phyloP scores from a whole-genome alignment of 2,113 vertebrate genomes.

The Clarias magur region DNA sequence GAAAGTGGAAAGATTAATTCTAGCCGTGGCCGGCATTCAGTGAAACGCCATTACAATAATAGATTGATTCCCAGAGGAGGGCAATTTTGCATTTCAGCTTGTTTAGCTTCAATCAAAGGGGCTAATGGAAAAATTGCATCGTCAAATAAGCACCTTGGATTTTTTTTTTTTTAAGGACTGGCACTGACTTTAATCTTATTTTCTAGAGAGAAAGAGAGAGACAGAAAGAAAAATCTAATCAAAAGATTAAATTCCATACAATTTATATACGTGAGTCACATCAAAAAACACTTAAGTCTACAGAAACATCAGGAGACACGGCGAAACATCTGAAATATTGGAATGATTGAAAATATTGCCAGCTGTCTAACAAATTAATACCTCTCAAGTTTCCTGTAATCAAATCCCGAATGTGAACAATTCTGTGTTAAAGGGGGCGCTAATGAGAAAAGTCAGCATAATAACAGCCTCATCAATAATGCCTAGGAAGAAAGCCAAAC shows the following conservation, averaged over 20 bases:
- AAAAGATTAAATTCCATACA: conserved; percentile 62
- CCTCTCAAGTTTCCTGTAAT: conserved; percentile 6
- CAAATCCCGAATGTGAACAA: neutral
- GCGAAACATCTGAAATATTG: conserved; percentile 49
- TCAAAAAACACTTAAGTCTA: conserved; percentile 18
- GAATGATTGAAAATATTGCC: conserved; percentile 37
- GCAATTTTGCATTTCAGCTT: conserved; percentile 55
- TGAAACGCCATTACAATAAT: conserved; percentile 54
- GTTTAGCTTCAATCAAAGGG: conserved; percentile 52
- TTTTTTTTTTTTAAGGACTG: conserved; percentile 49
- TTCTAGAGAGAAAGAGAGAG: conserved; percentile 61
- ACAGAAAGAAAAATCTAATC: conserved; percentile 51
- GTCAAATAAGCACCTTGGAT: conserved; percentile 22
- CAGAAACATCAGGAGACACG: conserved; percentile 4
- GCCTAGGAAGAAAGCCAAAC: neutral
- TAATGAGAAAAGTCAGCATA: neutral
- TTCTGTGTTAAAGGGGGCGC: neutral
- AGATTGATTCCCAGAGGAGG: conserved; percentile 54
- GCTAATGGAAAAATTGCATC: conserved; percentile 48
- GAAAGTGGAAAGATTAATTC: conserved; percentile 50
- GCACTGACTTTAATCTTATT: conserved; percentile 64
- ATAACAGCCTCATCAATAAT: neutral
- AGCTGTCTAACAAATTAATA: conserved; percentile 30
- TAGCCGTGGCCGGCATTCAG: conserved; percentile 33
- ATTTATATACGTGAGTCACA: neutral